These are phyloP conservation scores for Nasonia longicornis DNA, from an alignment of 1,140 invertebrate species.

Conservation along the genomic window DNA sequence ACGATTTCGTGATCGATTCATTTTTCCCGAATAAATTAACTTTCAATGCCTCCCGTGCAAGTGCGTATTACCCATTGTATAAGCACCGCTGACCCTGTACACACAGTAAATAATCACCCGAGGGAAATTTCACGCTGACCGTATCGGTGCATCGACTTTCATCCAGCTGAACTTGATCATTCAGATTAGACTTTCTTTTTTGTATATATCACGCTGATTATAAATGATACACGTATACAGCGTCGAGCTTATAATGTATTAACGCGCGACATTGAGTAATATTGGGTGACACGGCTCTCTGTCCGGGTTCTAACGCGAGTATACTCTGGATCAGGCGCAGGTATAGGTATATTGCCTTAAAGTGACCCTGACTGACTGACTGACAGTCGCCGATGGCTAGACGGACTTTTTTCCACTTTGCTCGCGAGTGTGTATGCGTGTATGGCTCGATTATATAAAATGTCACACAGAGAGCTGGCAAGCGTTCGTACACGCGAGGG, in stretches of 20 bases:
- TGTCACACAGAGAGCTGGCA: background rate
- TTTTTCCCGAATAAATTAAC: background rate
- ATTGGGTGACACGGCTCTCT: background rate
- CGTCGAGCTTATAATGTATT: background rate
- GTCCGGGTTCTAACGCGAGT: background rate
- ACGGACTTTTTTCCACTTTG: background rate
- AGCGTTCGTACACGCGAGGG: background rate
- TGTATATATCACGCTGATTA: background rate
- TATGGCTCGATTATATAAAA: constrained; percentile 8
- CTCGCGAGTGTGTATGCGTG: background rate
- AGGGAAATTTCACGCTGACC: background rate
- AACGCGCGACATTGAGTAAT: constrained; percentile 21
- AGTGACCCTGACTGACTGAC: constrained; percentile 9
- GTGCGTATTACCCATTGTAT: background rate
- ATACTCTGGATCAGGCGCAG: background rate
- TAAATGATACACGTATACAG: background rate
- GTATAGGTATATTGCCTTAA: background rate
- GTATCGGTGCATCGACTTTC: background rate
- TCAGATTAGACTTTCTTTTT: constrained; percentile 31
- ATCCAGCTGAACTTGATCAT: constrained; percentile 26
- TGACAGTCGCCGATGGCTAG: constrained; percentile 1
- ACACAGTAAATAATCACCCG: background rate
- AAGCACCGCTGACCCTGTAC: too few species aligned
- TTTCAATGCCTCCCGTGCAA: background rate
- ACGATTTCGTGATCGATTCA: too few species aligned